Evolutionary conservation across 1,140 invertebrate species (phyloP).

Genomic region (Temnothorax curvispinosus): DNA sequence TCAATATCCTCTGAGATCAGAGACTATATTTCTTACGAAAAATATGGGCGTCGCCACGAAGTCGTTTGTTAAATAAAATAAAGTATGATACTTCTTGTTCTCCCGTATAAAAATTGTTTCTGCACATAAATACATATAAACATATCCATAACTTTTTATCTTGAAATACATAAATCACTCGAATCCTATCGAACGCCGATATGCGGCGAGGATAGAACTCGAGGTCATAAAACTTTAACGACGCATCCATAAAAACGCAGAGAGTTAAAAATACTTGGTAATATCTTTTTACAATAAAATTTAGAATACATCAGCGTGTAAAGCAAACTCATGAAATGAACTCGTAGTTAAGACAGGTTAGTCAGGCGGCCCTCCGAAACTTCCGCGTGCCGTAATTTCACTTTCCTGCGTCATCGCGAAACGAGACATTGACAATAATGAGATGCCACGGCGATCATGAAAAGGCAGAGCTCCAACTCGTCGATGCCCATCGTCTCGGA

Average conservation of each 20-base stretch:
- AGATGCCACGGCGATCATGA: constrained; percentile 6
- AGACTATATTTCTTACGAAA: neutral
- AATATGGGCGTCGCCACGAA: neutral
- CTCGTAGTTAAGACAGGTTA: constrained; percentile 11
- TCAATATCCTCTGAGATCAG: neutral
- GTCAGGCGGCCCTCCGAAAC: neutral
- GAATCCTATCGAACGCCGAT: neutral
- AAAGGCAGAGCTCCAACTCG: constrained; percentile 16
- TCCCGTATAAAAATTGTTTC: neutral
- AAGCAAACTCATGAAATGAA: neutral
- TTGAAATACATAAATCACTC: neutral
- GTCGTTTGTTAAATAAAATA: neutral
- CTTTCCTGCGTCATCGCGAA: constrained; percentile 21
- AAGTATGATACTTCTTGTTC: neutral
- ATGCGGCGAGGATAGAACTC: neutral
- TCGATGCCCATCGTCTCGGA: constrained; percentile 20
- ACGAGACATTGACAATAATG: constrained; percentile 18
- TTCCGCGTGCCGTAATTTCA: constrained; percentile 45
- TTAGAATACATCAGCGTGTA: neutral
- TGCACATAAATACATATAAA: neutral
- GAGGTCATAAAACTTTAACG: constrained; percentile 8
- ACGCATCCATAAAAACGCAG: neutral
- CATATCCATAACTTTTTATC: neutral
- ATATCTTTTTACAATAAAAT: neutral
- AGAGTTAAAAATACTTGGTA: neutral